These are phyloP conservation scores for Ethmia dodecea DNA, from an alignment of 2,888 invertebrate species.

Conservation along the genomic window DNA sequence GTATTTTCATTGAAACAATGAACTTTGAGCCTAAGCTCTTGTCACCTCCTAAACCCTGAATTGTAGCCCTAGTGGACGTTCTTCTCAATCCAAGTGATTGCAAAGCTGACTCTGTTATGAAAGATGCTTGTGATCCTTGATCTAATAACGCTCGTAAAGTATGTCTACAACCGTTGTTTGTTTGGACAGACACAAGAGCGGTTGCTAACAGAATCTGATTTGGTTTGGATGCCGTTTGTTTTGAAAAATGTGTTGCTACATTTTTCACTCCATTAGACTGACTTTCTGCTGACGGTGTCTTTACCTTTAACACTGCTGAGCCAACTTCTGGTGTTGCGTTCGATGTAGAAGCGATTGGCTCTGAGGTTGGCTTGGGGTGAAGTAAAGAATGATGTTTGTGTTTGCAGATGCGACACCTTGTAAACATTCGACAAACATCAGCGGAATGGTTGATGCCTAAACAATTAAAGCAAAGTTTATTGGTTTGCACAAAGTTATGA, in stretches of 20 bases:
- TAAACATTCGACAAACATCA: constrained; percentile 12
- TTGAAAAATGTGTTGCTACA: constrained; percentile 6
- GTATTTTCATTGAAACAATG: constrained; percentile 2
- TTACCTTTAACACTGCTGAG: background rate
- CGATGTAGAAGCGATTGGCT: constrained; percentile 7
- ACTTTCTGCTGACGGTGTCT: background rate
- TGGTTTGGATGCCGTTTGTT: background rate
- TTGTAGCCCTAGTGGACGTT: constrained; percentile 9
- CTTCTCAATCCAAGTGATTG: constrained; percentile 13
- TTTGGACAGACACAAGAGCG: constrained; percentile 16
- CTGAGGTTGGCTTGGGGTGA: constrained; percentile 13
- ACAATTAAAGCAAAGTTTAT: constrained; percentile 23
- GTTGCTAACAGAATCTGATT: constrained; percentile 17
- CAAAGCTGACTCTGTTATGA: constrained; percentile 20
- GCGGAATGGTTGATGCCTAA: constrained; percentile 20
- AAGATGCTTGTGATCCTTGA: constrained; percentile 23
- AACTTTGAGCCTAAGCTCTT: constrained; percentile 1
- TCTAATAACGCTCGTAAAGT: constrained; percentile 21
- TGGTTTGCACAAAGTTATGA: constrained; percentile 18
- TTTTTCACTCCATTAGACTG: background rate
- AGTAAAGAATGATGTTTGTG: constrained; percentile 20
- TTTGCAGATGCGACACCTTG: constrained; percentile 16
- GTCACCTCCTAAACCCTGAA: constrained; percentile 17
- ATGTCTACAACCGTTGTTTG: constrained; percentile 8
- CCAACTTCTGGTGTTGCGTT: background rate